Conservation (phyloP, 2,113 vertebrate genomes). For the Bubo blakistoni region DNA sequence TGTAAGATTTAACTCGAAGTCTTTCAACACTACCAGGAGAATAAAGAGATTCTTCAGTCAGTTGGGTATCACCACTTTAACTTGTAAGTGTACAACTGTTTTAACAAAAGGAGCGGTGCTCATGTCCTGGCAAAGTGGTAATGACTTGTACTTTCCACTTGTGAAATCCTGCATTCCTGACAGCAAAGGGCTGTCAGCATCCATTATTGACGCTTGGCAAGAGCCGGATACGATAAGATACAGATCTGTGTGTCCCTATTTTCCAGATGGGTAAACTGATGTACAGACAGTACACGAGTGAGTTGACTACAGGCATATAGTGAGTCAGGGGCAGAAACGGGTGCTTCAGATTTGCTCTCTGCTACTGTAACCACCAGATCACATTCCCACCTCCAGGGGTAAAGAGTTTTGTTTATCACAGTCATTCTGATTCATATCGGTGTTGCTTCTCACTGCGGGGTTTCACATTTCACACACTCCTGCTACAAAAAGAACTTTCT, state of each 20-base stretch:
- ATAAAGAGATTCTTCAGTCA: background rate
- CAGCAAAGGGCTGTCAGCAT: background rate
- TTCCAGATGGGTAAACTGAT: background rate
- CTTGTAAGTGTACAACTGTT: background rate
- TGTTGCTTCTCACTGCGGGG: background rate
- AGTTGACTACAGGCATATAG: background rate
- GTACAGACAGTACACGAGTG: background rate
- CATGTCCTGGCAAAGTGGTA: background rate
- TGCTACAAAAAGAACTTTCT: background rate
- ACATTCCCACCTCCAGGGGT: background rate
- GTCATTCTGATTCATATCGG: background rate
- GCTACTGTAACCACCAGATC: background rate
- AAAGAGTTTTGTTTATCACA: background rate
- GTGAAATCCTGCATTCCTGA: background rate
- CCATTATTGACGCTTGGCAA: background rate
- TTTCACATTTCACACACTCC: conserved; percentile 10
- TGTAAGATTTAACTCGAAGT: background rate
- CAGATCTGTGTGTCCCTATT: background rate
- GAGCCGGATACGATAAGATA: background rate
- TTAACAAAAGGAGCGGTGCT: background rate
- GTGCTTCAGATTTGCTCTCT: background rate
- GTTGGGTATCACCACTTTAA: background rate
- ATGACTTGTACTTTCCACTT: background rate
- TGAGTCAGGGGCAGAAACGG: background rate
- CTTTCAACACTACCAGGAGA: background rate